Evolutionary conservation across 2,888 invertebrate species (phyloP), one percentile per base, ranked within the genome.

Genomic region (Oscheius sp.): DNA sequence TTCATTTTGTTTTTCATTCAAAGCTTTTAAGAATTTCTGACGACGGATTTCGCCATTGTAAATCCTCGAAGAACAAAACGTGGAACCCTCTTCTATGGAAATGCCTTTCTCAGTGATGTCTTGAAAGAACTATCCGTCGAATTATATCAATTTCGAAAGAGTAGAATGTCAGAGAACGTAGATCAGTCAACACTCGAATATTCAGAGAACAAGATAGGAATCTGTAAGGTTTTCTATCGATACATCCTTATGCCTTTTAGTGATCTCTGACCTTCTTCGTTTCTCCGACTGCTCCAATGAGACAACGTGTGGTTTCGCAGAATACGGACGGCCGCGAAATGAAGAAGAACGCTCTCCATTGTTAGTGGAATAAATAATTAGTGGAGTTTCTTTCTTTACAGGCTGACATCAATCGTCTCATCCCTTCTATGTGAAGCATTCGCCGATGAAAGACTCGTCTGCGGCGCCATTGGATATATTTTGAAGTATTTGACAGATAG

Each of bases 391-490:
- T n/a, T n/a, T n/a, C n/a, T n/a, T n/a, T 5, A 65, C 67, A 80
- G 80, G 9, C 41, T 83, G 44, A 80, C 81, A 2, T 62, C 80
- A 26, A 67, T 83, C 33, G 74, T 80, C 2, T 74, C 83, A 14
- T 81, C 81, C 20, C 68, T 84, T 6, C 69, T 84, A 1, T 84
- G 84, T 54, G 80, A 82, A 67, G 78, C 82, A 0, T 68, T 72
- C n/a, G 80, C 77, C 2, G 78, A 82, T 32, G 77, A 78, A 36
- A 64, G 70, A 33, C 44, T 74, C 20, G 80, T 84, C 6, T 74
- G 81, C 38, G 81, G 82, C 0, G 74, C 82, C 1, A 33, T 84
- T 1, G 61, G 64, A 65, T 76, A 67, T 1, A 54, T 77, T 0
- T 64, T 62, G 1, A 54, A 62, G 6, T 65, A 62, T 38, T 65